A percentile compares a stretch with the other conserved stretches of the same genome.
phyloP scores from a whole-genome alignment of 2,113 vertebrate species.

The Clinocottus analis region DNA sequence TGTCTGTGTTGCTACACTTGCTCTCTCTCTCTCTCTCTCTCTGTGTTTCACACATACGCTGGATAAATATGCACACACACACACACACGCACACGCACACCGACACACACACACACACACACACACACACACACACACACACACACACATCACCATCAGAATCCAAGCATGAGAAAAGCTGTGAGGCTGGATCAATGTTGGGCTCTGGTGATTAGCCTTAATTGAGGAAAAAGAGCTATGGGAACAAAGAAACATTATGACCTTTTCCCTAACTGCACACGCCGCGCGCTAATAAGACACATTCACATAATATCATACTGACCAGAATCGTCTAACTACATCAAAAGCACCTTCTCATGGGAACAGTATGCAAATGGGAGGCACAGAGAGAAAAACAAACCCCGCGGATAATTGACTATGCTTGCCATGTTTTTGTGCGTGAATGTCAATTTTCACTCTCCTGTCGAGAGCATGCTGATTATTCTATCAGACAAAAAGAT shows the following conservation, averaged over 20 bases:
- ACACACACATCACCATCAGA: conserved; percentile 64
- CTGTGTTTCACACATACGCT: conserved; percentile 33
- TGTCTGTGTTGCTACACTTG: conserved; percentile 28
- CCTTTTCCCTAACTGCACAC: conserved; percentile 80
- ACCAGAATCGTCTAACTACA: conserved; percentile 59
- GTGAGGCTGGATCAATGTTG: conserved; percentile 80
- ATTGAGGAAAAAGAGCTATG: conserved; percentile 80
- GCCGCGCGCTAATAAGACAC: conserved; percentile 74
- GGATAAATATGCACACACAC: conserved; percentile 6
- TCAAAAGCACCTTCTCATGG: conserved; percentile 72
- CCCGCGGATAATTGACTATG: conserved; percentile 73
- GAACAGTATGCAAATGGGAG: conserved; percentile 69
- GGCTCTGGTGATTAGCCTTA: conserved; percentile 81
- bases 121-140: conserved; percentile 15
- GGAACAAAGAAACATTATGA: conserved; percentile 82
- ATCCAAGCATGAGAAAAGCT: conserved; percentile 72
- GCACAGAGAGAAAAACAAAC: conserved; percentile 74
- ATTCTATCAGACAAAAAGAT: conserved; percentile 79
- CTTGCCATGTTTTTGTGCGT: conserved; percentile 72
- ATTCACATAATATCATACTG: conserved; percentile 75
- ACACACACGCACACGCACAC: neutral
- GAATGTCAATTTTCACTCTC: conserved; percentile 79
- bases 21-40: conserved; percentile 41
- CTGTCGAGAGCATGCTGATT: conserved; percentile 74
- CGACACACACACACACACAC: conserved; percentile 25